Base-by-base conservation (phyloP, 2,888 invertebrate genomes). In the Caenorhabditis sp. region DNA sequence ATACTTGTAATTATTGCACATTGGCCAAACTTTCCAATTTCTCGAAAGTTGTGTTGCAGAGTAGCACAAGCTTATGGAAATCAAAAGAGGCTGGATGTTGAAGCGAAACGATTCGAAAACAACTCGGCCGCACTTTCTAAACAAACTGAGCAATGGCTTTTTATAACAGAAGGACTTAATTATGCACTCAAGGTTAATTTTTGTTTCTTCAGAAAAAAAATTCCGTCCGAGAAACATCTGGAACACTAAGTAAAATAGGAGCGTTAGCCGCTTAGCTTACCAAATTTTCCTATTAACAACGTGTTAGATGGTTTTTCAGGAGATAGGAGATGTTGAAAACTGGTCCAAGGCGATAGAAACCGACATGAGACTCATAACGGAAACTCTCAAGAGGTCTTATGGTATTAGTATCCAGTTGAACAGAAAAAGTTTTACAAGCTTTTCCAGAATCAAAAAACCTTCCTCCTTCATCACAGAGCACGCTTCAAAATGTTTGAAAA, bases 31-130 rank as follows among this genome's bases (percentile, higher is more conserved):
- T n/a, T n/a, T n/a, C n/a, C n/a, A n/a, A n/a, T n/a, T n/a, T n/a
- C n/a, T n/a, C n/a, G n/a, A n/a, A n/a, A n/a, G n/a, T n/a, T n/a
- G n/a, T 32, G 9, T 60, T 65, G 61, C 68, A 96, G 97, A 13
- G 98, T 98, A 3, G 97, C 98, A 0, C 97, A 98, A 93, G 98
- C 99, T 0, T 99, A 99, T 92, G 94, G 98, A 53, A 99, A 99
- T 92, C 98, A 99, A 92, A 98, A 98, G 92, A 95, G 97, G 90
- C 93, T 99, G 69, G 98, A 99, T 93, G 96, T 96, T 1, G 99
- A 99, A 93, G 97, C 98, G 0, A 98, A 98, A 92, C 95, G 96
- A 85, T 93, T 99, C 62, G 97, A 98, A 90, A 95, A 95, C 82
- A 97, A 97, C 90, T 97, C 98, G 6, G 95, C 95, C 5, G 96